These are phyloP conservation scores for Ectropis crepuscularia DNA, from an alignment of 2,888 invertebrate genomes.

Conservation along the genomic window DNA sequence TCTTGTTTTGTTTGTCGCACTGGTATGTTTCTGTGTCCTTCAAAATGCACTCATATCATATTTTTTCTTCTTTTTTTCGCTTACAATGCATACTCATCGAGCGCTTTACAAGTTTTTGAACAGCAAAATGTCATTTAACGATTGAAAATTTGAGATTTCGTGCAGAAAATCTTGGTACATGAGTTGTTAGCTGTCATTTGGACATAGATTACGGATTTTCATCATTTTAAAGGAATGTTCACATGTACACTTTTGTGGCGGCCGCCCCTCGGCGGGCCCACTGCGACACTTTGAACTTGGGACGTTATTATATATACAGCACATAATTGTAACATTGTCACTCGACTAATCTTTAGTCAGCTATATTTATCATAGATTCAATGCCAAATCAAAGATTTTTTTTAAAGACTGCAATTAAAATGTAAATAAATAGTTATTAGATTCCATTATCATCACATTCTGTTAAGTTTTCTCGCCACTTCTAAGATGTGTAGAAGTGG, in stretches of 20 bases:
- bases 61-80: constrained; percentile 65
- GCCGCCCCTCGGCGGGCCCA: constrained; percentile 53
- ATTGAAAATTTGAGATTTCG: constrained; percentile 49
- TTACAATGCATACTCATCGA: constrained; percentile 62
- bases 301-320: not conserved
- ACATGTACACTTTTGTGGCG: constrained; percentile 65
- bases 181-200: constrained; percentile 54
- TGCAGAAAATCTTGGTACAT: constrained; percentile 68
- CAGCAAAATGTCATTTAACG: constrained; percentile 58
- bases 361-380: constrained; percentile 5
- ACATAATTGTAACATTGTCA: not conserved
- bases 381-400: not conserved
- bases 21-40: constrained; percentile 78
- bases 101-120: constrained; percentile 66
- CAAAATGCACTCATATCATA: constrained; percentile 80
- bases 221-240: constrained; percentile 76
- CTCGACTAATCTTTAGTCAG: not conserved
- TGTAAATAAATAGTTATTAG: no score
- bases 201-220: constrained; percentile 61
- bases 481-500: not conserved
- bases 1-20: constrained; percentile 49
- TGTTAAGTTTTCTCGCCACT: not conserved
- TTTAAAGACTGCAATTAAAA: no score
- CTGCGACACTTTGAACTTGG: constrained; percentile 56
- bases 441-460: no score